Percentiles rank a stretch among this genome's conserved stretches.
phyloP scores from a whole-genome alignment of 2,113 vertebrate genomes.

The Tapirus terrestris region DNA sequence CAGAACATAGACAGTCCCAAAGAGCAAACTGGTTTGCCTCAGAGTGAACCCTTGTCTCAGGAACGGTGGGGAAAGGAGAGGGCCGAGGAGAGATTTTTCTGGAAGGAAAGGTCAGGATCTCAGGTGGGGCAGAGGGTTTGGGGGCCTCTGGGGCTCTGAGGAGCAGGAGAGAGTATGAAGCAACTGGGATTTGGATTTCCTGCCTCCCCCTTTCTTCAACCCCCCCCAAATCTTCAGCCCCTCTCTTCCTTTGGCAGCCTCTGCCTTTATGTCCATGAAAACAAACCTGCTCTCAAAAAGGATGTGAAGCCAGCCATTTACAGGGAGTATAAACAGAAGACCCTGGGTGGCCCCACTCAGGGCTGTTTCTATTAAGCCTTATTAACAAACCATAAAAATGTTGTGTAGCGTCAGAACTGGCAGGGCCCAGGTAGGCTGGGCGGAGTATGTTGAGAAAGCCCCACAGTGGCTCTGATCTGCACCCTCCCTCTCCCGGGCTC shows the following conservation, averaged over 20 bases:
- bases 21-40: neutral
- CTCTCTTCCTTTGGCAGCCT: too few species aligned
- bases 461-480: neutral
- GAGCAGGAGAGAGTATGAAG: neutral
- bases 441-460: neutral
- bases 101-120: neutral
- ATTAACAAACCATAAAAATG: conserved; percentile 18
- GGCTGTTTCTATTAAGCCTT: neutral
- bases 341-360: neutral
- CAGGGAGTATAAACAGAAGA: neutral
- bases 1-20: neutral
- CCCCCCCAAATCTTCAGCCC: neutral
- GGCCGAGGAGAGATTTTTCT: neutral
- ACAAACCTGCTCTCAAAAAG: neutral
- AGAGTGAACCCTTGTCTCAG: neutral
- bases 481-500: neutral
- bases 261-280: neutral
- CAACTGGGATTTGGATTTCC: neutral
- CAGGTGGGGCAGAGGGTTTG: neutral
- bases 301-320: neutral
- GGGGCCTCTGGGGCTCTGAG: neutral
- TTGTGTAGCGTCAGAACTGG: neutral
- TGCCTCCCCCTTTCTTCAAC: neutral
- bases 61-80: neutral
- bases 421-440: neutral